Evolutionary conservation across 1,140 invertebrate genomes (phyloP), one percentile per base, ranked within the genome.

Genomic region (Drosophila sechellia): DNA sequence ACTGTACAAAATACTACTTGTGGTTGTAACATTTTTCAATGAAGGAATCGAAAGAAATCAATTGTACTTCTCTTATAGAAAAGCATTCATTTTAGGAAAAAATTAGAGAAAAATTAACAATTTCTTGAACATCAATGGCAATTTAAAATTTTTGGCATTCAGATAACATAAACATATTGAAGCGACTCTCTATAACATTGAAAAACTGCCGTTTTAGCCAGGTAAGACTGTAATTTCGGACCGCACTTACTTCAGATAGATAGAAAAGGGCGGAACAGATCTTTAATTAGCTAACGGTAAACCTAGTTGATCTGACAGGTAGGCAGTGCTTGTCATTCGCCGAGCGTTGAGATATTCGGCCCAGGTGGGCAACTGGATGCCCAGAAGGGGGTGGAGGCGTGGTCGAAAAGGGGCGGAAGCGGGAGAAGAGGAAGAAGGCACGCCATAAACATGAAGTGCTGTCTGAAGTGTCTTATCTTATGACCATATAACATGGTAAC

Each of bases 381-480:
- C 54, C 45, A 17, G 17, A 1, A 31, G 46, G 42, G 34, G 20
- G 56, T 4, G 4, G 5, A 2, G 27, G 22, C 8, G 27, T 37
- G 37, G 37, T 39, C 12, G 4, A 3, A 4, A 4, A 22, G 34
- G 27, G 15, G 52, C 35, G 3, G 12, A 4, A 37, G 22, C 25
- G 35, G 15, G 60, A 34, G 8, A 20, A 39, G 25, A 40, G 37
- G 42, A 13, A 10, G 15, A 20, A 27, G 40, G 20, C 35, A 34
- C 22, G 64, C 60, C 57, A 78, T 86, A 81, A 86, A 75, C 77
- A 58, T 78, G 64, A 85, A 81, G 64, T 81, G 78, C 56, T 74
- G 73, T 40, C 72, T 86, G 64, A 77, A 84, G 73, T 84, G 73
- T 77, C 81, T 85, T 87, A 81, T 86, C 83, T 81, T 34, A 68